These are phyloP conservation scores for Etia nguti DNA, from an alignment of 2,113 vertebrate species.

Conservation along the genomic window DNA sequence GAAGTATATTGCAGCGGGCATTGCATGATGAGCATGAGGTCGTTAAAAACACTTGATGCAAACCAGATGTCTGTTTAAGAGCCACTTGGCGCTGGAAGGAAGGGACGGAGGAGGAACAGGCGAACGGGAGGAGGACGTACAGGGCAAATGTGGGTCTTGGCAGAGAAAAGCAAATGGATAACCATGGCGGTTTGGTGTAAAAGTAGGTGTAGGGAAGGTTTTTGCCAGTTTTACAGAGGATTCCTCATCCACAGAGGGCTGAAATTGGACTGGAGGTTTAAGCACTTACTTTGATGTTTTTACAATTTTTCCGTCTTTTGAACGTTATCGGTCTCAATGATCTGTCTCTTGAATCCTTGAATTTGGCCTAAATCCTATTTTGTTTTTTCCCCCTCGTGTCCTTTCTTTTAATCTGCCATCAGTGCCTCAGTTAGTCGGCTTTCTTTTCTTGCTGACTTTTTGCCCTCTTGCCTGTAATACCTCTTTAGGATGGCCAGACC, in stretches of 20 bases:
- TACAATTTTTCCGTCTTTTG: neutral
- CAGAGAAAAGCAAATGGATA: constrained; percentile 14
- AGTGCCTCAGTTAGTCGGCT: neutral
- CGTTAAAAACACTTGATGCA: constrained; percentile 51
- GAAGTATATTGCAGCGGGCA: neutral
- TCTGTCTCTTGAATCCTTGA: neutral
- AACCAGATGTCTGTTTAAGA: constrained; percentile 48
- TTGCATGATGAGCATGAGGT: constrained; percentile 29
- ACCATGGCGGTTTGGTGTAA: neutral
- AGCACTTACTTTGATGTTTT: neutral
- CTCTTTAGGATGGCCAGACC: constrained; percentile 1
- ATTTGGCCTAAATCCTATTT: neutral
- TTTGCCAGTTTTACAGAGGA: neutral
- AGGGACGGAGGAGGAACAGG: constrained; percentile 7
- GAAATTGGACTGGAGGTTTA: neutral
- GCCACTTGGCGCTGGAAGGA: constrained; percentile 7
- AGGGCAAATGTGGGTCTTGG: constrained; percentile 19
- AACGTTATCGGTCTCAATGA: neutral
- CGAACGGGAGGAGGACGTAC: neutral
- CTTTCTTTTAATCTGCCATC: neutral
- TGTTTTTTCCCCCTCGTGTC: neutral
- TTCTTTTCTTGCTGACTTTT: constrained; percentile 30
- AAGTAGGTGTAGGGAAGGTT: neutral
- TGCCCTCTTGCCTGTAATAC: constrained; percentile 9
- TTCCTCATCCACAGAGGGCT: neutral